Evolutionary conservation across 2,113 vertebrate species (phyloP).

Genomic region (Carassius carassius): DNA sequence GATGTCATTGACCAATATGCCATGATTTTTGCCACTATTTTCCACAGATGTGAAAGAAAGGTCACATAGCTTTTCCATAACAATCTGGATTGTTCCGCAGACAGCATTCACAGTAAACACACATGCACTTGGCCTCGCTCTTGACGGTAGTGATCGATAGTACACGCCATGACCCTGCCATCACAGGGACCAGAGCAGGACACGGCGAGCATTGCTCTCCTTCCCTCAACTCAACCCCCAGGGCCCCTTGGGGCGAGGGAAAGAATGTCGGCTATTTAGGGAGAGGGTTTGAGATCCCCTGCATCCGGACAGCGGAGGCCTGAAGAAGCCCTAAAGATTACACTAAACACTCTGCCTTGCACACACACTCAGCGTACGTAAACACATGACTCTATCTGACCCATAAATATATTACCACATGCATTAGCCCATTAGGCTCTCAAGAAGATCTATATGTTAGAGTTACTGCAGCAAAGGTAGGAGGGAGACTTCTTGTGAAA

Average conservation of each 20-base stretch:
- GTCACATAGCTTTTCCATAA: not conserved
- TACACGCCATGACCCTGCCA: slow-evolving; percentile 20
- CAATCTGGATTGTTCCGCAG: not conserved
- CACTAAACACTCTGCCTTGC: slow-evolving; percentile 50
- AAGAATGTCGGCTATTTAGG: slow-evolving; percentile 77
- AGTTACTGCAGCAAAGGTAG: slow-evolving; percentile 32
- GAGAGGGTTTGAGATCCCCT: slow-evolving; percentile 66
- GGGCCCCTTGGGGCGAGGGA: slow-evolving; percentile 74
- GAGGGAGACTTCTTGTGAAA: slow-evolving; percentile 3
- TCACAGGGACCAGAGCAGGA: slow-evolving; percentile 38
- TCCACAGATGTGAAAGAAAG: not conserved
- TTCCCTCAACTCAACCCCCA: slow-evolving; percentile 55
- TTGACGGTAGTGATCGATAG: slow-evolving; percentile 45
- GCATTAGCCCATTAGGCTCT: slow-evolving; percentile 55
- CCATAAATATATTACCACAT: slow-evolving; percentile 54
- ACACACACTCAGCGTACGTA: slow-evolving; percentile 41
- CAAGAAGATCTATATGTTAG: slow-evolving; percentile 49
- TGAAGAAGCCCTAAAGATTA: slow-evolving; percentile 69
- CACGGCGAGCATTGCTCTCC: slow-evolving; percentile 63
- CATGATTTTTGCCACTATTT: not conserved
- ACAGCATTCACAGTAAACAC: slow-evolving; percentile 18
- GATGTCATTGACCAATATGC: not conserved
- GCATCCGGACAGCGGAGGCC: slow-evolving; percentile 68
- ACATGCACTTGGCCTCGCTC: slow-evolving; percentile 1
- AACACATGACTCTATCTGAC: slow-evolving; percentile 51